Conservation (phyloP, 1,140 invertebrate genomes). For the Macrostomum lignano region DNA sequence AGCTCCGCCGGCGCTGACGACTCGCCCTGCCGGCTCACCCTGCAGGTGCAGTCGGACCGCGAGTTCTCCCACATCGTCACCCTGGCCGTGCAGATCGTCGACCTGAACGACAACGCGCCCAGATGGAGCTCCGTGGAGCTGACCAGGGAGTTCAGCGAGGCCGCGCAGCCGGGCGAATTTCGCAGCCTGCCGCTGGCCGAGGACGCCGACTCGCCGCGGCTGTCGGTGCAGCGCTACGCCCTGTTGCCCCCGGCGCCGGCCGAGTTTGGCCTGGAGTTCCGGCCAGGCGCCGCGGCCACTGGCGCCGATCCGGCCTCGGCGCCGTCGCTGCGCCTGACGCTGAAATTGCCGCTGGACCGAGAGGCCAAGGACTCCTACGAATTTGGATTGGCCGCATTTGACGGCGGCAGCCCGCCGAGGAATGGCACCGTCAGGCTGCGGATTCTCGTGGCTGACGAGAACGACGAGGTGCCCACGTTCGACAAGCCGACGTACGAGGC, state of each 20-base stretch:
- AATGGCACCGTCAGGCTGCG: constrained; percentile 4
- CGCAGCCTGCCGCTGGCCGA: constrained; percentile 2
- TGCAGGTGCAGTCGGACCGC: background rate
- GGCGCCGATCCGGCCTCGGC: background rate
- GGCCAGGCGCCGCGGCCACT: constrained; percentile 1
- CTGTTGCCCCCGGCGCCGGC: background rate
- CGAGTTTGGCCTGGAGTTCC: constrained; percentile 5
- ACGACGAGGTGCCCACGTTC: constrained; percentile 8
- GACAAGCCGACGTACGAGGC: constrained; percentile 4
- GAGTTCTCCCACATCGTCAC: constrained; percentile 6
- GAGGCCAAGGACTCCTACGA: constrained; percentile 7
- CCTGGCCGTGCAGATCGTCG: constrained; percentile 5
- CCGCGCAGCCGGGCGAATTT: background rate
- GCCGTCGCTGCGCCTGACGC: background rate
- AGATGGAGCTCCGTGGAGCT: constrained; percentile 1
- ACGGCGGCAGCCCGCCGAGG: constrained; percentile 4
- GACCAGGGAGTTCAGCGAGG: background rate
- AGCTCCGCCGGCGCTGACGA: background rate
- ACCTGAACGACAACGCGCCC: constrained; percentile 9
- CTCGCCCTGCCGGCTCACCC: constrained; percentile 4
- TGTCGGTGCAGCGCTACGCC: constrained; percentile 1
- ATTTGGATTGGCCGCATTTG: constrained; percentile 6
- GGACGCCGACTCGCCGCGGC: constrained; percentile 1
- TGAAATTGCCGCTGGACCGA: constrained; percentile 5
- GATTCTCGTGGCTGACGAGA: constrained; percentile 4